phyloP scores from a whole-genome alignment of 2,113 vertebrate species.

The Alethe castanea region DNA sequence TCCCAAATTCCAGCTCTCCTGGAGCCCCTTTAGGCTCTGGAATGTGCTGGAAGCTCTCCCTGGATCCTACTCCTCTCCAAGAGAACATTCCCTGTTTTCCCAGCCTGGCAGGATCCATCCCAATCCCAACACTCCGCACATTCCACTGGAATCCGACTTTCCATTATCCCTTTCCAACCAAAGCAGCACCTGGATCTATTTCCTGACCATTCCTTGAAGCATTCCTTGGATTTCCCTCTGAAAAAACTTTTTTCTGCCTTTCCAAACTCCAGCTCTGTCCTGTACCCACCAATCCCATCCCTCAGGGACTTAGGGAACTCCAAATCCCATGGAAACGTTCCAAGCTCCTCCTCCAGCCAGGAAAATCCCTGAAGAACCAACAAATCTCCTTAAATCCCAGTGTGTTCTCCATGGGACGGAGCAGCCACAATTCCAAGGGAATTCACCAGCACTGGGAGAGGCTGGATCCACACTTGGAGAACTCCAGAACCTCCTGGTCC shows the following conservation, averaged over 20 bases:
- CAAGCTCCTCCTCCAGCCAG: accelerated
- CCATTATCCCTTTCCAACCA: neutral
- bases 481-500: neutral
- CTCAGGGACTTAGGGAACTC: accelerated
- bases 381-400: neutral
- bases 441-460: neutral
- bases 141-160: neutral
- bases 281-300: neutral
- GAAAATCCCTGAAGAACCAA: neutral
- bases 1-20: neutral
- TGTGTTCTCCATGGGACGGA: accelerated
- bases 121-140: accelerated
- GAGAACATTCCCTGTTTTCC: no score
- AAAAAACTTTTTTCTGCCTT: neutral
- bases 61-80: neutral
- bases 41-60: neutral
- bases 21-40: neutral
- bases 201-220: neutral
- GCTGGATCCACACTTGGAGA: neutral
- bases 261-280: neutral
- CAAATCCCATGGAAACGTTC: neutral
- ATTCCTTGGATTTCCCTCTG: neutral
- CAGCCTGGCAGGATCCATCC: neutral
- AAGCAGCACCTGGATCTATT: neutral
- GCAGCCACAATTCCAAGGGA: neutral